These are phyloP conservation scores for Aythya fuligula DNA, from an alignment of 2,797 vertebrate species.

Conservation along the genomic window DNA sequence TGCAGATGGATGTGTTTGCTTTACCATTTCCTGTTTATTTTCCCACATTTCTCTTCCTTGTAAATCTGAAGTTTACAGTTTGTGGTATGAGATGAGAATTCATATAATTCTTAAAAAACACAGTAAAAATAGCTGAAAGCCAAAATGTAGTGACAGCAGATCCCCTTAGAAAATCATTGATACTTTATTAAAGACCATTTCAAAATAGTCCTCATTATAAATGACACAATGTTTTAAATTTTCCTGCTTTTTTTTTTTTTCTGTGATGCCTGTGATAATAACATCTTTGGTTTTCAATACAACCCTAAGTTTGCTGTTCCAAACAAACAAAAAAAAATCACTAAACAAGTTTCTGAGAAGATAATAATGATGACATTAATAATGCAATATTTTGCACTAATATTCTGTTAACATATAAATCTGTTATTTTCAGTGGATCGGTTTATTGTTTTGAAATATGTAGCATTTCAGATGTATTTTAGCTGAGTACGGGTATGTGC, in stretches of 20 bases:
- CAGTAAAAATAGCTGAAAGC: neutral
- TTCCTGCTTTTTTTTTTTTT: neutral
- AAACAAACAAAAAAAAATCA: neutral
- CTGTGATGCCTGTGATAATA: neutral
- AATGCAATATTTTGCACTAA: neutral
- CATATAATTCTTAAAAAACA: neutral
- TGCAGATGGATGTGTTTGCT: neutral
- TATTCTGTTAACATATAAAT: neutral
- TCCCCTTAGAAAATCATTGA: neutral
- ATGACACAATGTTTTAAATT: neutral
- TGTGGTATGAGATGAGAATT: neutral
- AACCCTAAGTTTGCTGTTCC: neutral
- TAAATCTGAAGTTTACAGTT: constrained; percentile 18
- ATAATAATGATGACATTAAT: neutral
- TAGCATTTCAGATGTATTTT: neutral
- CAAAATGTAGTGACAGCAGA: neutral
- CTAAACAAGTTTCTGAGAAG: neutral
- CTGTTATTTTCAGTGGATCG: neutral
- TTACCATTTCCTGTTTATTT: constrained; percentile 39
- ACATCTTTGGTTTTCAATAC: neutral
- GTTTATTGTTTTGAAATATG: neutral
- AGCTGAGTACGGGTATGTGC: neutral
- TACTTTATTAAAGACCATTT: neutral
- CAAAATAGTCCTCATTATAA: neutral
- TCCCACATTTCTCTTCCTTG: neutral